Base-by-base conservation (phyloP, 2,113 vertebrate genomes). In the Desmodus rotundus region DNA sequence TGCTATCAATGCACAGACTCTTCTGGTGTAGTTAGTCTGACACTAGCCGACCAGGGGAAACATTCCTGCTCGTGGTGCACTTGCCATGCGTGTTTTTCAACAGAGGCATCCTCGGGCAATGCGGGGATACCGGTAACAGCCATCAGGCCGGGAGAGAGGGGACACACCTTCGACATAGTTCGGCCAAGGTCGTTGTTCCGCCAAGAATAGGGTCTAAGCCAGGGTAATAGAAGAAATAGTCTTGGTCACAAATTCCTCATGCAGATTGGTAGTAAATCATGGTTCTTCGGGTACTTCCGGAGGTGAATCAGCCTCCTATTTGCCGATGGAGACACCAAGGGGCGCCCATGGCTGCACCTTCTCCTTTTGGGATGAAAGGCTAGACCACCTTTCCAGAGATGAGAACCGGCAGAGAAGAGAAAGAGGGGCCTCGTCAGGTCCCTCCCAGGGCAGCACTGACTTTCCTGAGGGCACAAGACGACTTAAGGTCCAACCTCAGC, bases 351-450 rank as follows among this genome's bases (percentile, higher is more conserved):
- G 68, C 43, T 87, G 22, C 65, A 31, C 63, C 12, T n/a, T 8
- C 13, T 76, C 20, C 54, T 56, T 65, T 22, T 8, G 19, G 50
- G 16, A 20, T 10, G 5, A 61, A 73, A 17, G 24, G 82, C 13
- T 41, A 43, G 41, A 24, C 19, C 13, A 24, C 6, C 26, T 31
- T 52, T 84, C 54, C 43, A 52, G 72, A 17, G 33, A 58, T 7
- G 3, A 7, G 7, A 45, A 8, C 15, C 19, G 5, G 16, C 33
- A 67, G 70, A 78, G 67, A 38, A 28, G n/a, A 54, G 33, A n/a
- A 38, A 41, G 31, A 7, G 26, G 15, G 28, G 45, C 3, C 4
- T 12, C 3, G 0, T 41, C 26, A 22, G 7, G 47, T 50, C 50
- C 43, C 47, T 38, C 52, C 33, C 9, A 47, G 52, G 47, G 22